Evolutionary conservation across 2,797 vertebrate genomes (phyloP).

Genomic region (Selene dorsalis): DNA sequence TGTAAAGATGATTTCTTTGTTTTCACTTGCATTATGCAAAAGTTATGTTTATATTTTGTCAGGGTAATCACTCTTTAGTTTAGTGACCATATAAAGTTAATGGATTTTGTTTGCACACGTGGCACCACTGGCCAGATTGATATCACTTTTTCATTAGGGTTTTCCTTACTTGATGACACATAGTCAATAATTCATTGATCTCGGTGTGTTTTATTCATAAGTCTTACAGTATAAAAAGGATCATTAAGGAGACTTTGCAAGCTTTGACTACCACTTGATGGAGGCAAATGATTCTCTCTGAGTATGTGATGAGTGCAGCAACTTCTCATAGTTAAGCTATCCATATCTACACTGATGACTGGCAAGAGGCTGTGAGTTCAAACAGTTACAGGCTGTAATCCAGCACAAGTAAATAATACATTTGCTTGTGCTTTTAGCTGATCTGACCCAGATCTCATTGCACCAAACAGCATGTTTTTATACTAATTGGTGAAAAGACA

Average conservation of each 20-base stretch:
- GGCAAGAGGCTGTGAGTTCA: constrained; percentile 23
- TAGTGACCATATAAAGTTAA: constrained; percentile 61
- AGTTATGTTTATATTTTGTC: constrained; percentile 50
- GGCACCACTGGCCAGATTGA: constrained; percentile 55
- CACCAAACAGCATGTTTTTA: background rate
- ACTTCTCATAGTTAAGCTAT: constrained; percentile 33
- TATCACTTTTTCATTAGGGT: constrained; percentile 76
- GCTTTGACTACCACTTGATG: constrained; percentile 68
- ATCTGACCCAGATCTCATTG: background rate
- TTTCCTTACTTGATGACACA: constrained; percentile 76
- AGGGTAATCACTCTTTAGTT: constrained; percentile 57
- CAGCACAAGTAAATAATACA: constrained; percentile 26
- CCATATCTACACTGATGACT: constrained; percentile 52
- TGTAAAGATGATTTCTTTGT: constrained; percentile 64
- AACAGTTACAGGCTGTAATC: constrained; percentile 26
- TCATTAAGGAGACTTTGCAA: constrained; percentile 72
- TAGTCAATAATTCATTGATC: constrained; percentile 82
- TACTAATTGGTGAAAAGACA: constrained; percentile 6
- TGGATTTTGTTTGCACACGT: constrained; percentile 66
- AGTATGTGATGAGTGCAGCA: constrained; percentile 70
- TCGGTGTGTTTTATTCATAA: constrained; percentile 80
- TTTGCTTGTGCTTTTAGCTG: constrained; percentile 20
- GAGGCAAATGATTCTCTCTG: constrained; percentile 68
- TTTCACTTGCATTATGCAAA: constrained; percentile 47
- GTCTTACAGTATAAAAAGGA: constrained; percentile 64